Percentiles rank a stretch among this genome's conserved stretches.
These are phyloP conservation scores for Ommatoiulus sabulosus DNA, from an alignment of 2,888 invertebrate genomes.

Conservation along the genomic window DNA sequence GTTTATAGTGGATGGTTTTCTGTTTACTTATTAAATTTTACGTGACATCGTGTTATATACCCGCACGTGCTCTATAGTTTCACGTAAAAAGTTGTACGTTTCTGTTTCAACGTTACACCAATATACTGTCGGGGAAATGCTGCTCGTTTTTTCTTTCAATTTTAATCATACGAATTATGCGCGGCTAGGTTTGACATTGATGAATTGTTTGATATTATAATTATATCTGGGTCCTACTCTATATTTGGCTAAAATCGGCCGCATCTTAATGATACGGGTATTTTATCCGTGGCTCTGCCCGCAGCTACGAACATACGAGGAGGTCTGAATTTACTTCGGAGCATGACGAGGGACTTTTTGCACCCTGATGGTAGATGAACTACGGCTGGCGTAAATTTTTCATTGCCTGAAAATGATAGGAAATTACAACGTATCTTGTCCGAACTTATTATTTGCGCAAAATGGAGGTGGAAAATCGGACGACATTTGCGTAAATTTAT, in stretches of 20 bases:
- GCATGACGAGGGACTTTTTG: background rate
- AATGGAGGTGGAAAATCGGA: background rate
- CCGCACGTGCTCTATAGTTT: background rate
- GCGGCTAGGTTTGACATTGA: background rate
- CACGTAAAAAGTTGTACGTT: background rate
- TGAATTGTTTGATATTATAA: slow-evolving; percentile 40
- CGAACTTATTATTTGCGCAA: background rate
- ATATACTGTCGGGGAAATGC: background rate
- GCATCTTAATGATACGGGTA: slow-evolving; percentile 31
- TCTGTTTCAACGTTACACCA: background rate
- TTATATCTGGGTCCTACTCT: background rate
- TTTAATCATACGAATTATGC: slow-evolving; percentile 10
- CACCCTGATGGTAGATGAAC: background rate
- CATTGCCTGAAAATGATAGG: background rate
- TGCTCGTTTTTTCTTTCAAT: background rate
- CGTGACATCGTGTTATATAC: background rate
- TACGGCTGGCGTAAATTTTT: background rate
- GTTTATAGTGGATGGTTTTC: background rate
- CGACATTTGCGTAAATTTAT: slow-evolving; percentile 38
- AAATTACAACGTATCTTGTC: slow-evolving; percentile 2
- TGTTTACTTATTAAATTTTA: slow-evolving; percentile 40
- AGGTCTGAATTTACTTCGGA: background rate
- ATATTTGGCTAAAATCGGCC: slow-evolving; percentile 19
- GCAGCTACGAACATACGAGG: background rate
- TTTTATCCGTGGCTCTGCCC: background rate